Percentiles rank a stretch among this genome's conserved stretches.
Conservation (phyloP, 2,113 vertebrate species). For the Myocastor coypus region DNA sequence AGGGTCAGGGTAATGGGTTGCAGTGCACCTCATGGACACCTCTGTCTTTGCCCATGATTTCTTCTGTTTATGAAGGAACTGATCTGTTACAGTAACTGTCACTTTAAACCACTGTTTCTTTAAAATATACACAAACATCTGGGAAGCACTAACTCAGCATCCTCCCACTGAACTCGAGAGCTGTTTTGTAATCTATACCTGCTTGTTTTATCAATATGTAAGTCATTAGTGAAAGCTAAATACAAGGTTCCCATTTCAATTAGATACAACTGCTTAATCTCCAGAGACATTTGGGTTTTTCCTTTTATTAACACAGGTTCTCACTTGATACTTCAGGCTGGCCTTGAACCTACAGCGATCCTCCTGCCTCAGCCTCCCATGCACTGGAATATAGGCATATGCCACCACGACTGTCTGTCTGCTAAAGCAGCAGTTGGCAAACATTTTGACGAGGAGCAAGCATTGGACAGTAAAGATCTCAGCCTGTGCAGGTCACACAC, state of each 20-base stretch:
- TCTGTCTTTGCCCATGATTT: neutral
- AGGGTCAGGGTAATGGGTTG: neutral
- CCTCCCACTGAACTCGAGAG: neutral
- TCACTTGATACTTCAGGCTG: neutral
- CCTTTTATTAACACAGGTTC: neutral
- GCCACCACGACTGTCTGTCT: neutral
- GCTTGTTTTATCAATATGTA: conserved; percentile 32
- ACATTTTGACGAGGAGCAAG: neutral
- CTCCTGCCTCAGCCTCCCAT: neutral
- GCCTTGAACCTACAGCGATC: neutral
- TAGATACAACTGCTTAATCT: neutral
- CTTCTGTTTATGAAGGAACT: conserved; percentile 36
- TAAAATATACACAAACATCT: conserved; percentile 27
- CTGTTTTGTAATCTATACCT: conserved; percentile 34
- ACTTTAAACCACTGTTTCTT: neutral
- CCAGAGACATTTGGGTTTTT: neutral
- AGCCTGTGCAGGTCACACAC: neutral
- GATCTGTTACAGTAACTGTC: neutral
- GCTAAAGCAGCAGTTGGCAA: neutral
- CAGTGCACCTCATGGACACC: neutral
- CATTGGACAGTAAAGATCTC: neutral
- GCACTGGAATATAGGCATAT: neutral
- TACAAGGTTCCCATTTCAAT: conserved; percentile 7
- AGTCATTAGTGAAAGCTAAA: conserved; percentile 32
- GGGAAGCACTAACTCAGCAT: neutral